A percentile compares a stretch with the other conserved stretches of the same genome.
These are phyloP conservation scores for Heliconius hermathena DNA, from an alignment of 1,140 invertebrate species.

Conservation along the genomic window DNA sequence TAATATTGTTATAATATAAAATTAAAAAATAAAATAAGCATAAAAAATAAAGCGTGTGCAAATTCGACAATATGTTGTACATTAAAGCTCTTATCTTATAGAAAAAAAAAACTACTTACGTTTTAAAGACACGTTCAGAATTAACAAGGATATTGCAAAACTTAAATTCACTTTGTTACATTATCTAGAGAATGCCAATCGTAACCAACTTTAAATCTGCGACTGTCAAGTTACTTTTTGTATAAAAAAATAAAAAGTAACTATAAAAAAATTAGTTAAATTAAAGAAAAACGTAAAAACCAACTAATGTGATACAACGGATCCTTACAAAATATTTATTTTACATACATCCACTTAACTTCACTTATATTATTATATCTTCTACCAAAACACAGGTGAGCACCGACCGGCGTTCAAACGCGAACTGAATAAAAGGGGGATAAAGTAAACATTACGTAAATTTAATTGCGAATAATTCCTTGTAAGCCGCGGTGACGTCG, in stretches of 20 bases:
- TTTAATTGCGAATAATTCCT: conserved; percentile 69
- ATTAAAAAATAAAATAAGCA: no score
- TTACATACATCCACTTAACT: conserved; percentile 6
- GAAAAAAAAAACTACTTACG: neutral
- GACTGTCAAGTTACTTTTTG: neutral
- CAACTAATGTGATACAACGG: neutral
- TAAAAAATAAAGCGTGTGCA: no score
- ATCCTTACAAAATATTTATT: conserved; percentile 11
- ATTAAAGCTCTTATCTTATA: neutral
- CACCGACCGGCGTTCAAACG: conserved; percentile 40
- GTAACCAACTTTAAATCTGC: neutral
- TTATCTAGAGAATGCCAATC: neutral
- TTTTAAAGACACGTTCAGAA: neutral
- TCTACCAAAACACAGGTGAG: conserved; percentile 17
- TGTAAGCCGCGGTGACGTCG: conserved; percentile 51
- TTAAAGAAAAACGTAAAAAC: neutral
- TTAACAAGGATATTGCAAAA: neutral
- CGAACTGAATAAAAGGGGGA: conserved; percentile 55
- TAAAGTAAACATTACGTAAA: conserved; percentile 66
- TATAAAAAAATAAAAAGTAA: no score
- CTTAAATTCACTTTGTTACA: neutral
- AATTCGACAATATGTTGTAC: no score
- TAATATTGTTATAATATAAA: no score
- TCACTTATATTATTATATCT: neutral
- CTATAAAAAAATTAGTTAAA: neutral